Evolutionary conservation across 1,140 invertebrate species (phyloP), one percentile per base, ranked within the genome.

Genomic region (Oscheius sp.): DNA sequence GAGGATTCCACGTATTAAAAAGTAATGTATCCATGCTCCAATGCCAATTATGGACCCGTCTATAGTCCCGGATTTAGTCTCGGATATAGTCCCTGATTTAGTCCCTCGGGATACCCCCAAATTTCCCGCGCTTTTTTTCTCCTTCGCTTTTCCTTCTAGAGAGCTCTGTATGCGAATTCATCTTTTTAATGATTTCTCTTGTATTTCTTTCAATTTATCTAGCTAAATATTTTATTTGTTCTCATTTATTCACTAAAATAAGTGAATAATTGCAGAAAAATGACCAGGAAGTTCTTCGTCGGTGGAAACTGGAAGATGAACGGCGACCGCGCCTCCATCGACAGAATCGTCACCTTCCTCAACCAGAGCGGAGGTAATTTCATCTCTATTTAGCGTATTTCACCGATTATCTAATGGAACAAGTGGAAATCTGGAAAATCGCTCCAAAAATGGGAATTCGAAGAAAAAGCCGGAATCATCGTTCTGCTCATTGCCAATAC

Each of bases 221-320:
- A 3, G 10, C 52, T 55, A 4, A 10, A 3, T 4, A 55, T 20
- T 20, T 26, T 3, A 20, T 20, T 20, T 55, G 10, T 10, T 55
- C 31, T 7, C 31, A 4, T 4, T 7, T 20, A 20, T 55, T 55
- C 52, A 20, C 31, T 55, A 10, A 26, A 4, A 26, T 29, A 55
- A 26, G 20, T 55, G 4, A 55, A 26, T 20, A 64, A 23, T 52
- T 67, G 3, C 10, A 65, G 13, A 32, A 71, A 2, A 28, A 76
- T 76, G 75, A 29, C 58, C 67, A 90, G 95, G 75, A 95, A 94
- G 90, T 99, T 99, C 87, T 95, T 95, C 82, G 95, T 98, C 82
- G 96, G 96, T 77, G 96, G 96, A 62, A 99, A 99, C 87, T 99
- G 96, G 96, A 99, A 99, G 86, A 91, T 91, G 90, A 91, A 91